Evolutionary conservation across 2,888 invertebrate genomes (phyloP), one percentile per base, ranked within the genome.

Genomic region (Nomada fucata): DNA sequence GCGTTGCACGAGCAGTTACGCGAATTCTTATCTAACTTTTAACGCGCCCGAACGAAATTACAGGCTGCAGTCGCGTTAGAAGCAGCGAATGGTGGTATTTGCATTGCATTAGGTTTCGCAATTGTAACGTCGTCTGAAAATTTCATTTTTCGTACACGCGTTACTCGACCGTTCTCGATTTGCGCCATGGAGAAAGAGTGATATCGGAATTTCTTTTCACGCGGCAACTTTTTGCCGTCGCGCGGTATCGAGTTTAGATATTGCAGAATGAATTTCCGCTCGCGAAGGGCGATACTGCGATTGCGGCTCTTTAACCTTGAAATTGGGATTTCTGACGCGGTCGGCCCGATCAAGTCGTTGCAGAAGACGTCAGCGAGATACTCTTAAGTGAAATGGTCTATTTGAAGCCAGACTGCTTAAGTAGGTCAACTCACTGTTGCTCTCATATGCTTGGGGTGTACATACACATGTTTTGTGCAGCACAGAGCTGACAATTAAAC

Each of bases 401-500:
- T 84, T 87, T 84, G 82, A 84, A 86, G 88, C 69, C 82, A 65
- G 80, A 71, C 77, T 44, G 60, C 64, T 70, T 61, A 87, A 88
- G 76, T 87, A 79, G 87, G 86, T 87, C 87, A 76, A 80, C 71
- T 80, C 79, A 72, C 82, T 79, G 80, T 84, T 88, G 76, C 82
- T 82, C 64, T 68, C 55, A 77, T 76, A 67, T 53, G 68, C 47
- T 44, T 36, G 72, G n/a, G 67, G 26, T 69, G 57, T 47, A 36
- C 36, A 36, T 36, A 36, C 36, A 36, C 1, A 69, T 64, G 68
- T 77, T 84, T 86, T 73, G 63, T 55, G 72, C 71, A 69, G 75
- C 65, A 74, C 44, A n/a, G 50, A 78, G 69, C 36, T 36, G 7
- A 36, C 36, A 36, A 63, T 63, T 83, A 20, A 23, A 69, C 55